A percentile compares a stretch with the other conserved stretches of the same genome.
phyloP scores from a whole-genome alignment of 1,140 invertebrate genomes.

The Archivesica marissinica region DNA sequence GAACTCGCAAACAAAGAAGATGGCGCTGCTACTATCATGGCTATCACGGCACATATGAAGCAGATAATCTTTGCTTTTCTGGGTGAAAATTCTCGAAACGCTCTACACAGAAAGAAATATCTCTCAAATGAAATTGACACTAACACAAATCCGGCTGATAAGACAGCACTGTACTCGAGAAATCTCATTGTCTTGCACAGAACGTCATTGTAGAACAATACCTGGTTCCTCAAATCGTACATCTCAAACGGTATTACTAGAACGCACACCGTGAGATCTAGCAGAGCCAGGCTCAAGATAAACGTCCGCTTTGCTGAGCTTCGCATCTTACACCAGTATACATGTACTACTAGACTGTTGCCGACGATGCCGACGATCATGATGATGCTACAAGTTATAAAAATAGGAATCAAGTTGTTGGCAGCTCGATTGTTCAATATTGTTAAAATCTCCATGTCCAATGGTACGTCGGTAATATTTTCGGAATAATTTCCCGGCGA shows the following conservation, averaged over 20 bases:
- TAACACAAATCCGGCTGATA: conserved; percentile 74
- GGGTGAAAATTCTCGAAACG: conserved; percentile 65
- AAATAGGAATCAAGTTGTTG: conserved; percentile 44
- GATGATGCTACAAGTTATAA: conserved; percentile 60
- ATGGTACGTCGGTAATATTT: too few relatives aligned
- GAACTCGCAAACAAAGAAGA: conserved; percentile 63
- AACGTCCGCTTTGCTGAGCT: conserved; percentile 72
- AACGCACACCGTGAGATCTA: conserved; percentile 73
- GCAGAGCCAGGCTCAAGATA: conserved; percentile 74
- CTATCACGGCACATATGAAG: conserved; percentile 54
- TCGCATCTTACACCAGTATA: conserved; percentile 70
- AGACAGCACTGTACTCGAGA: conserved; percentile 64
- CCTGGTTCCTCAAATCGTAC: conserved; percentile 71
- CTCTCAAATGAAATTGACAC: conserved; percentile 74
- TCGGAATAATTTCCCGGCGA: too few relatives aligned
- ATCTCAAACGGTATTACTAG: conserved; percentile 79
- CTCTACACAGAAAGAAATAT: conserved; percentile 70
- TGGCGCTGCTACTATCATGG: conserved; percentile 58
- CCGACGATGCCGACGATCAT: conserved; percentile 72
- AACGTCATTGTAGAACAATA: conserved; percentile 62
- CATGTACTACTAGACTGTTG: conserved; percentile 72
- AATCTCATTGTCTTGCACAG: conserved; percentile 73
- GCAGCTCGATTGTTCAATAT: conserved; percentile 33
- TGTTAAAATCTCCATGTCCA: neutral
- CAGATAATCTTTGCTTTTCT: conserved; percentile 65